A percentile compares a stretch with the other conserved stretches of the same genome.
These are phyloP conservation scores for Pandemis heparana DNA, from an alignment of 2,888 invertebrate species.

Conservation along the genomic window DNA sequence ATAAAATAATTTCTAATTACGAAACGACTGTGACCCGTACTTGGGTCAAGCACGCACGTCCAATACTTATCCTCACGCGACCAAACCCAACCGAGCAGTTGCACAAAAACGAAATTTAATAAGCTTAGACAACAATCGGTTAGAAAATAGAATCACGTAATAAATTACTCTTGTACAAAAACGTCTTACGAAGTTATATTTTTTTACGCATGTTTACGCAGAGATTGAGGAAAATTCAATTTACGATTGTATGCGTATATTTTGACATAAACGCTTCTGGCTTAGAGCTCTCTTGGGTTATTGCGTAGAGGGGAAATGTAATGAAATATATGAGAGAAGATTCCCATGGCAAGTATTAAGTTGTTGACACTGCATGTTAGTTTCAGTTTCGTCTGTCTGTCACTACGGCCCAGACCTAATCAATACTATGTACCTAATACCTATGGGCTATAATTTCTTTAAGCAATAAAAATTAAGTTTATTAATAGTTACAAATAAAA, in stretches of 20 bases:
- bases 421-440: no score
- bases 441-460: no score
- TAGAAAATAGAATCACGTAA: slow-evolving; percentile 72
- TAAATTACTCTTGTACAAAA: slow-evolving; percentile 60
- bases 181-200: slow-evolving; percentile 42
- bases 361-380: no score
- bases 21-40: slow-evolving; percentile 3
- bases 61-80: slow-evolving; percentile 24
- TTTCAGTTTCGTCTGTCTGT: no score
- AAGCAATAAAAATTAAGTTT: no score
- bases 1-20: slow-evolving; percentile 8
- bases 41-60: slow-evolving; percentile 8
- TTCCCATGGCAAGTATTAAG: no score
- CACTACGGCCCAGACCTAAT: no score
- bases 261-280: slow-evolving; percentile 3
- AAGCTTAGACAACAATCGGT: slow-evolving; percentile 59
- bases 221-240: slow-evolving; percentile 27
- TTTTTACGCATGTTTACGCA: slow-evolving; percentile 22
- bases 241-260: slow-evolving; percentile 12
- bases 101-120: slow-evolving; percentile 50
- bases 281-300: neutral
- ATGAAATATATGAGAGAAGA: neutral
- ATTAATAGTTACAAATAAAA: no score
- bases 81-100: slow-evolving; percentile 16
- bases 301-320: neutral